Evolutionary conservation across 2,888 invertebrate genomes (phyloP).

Genomic region (Globia sparganii): DNA sequence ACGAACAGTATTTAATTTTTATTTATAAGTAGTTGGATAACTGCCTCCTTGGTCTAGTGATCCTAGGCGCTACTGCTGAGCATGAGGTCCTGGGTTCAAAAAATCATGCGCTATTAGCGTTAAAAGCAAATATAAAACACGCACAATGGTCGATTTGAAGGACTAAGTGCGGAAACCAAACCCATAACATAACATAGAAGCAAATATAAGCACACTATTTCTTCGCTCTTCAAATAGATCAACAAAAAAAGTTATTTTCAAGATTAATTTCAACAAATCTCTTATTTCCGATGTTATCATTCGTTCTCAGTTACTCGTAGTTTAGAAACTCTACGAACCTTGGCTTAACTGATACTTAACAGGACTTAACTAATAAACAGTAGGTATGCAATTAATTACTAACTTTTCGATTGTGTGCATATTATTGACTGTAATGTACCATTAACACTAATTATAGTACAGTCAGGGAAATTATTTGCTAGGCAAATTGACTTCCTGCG

Average conservation of each 20-base stretch:
- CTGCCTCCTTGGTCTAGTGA: no score
- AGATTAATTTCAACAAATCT: constrained; percentile 30
- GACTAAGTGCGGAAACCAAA: no score
- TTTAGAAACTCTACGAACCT: constrained; percentile 47
- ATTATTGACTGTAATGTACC: background rate
- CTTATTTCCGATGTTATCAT: constrained; percentile 45
- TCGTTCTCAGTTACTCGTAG: constrained; percentile 14
- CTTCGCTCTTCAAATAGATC: background rate
- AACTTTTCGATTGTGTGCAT: background rate
- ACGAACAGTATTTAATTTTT: no score
- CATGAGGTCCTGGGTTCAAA: no score
- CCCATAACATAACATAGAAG: no score
- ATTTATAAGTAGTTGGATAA: no score
- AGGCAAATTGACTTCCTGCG: background rate
- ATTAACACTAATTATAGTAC: background rate
- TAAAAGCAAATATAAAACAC: no score
- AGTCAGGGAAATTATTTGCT: background rate
- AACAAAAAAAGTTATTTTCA: constrained; percentile 6
- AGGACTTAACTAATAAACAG: background rate
- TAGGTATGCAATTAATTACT: background rate
- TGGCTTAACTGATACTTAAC: background rate
- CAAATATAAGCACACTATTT: background rate
- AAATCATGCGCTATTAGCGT: no score
- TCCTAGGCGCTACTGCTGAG: no score
- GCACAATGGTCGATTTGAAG: no score